Conservation (phyloP, 2,888 invertebrate genomes). For the Micoletzkya japonica region DNA sequence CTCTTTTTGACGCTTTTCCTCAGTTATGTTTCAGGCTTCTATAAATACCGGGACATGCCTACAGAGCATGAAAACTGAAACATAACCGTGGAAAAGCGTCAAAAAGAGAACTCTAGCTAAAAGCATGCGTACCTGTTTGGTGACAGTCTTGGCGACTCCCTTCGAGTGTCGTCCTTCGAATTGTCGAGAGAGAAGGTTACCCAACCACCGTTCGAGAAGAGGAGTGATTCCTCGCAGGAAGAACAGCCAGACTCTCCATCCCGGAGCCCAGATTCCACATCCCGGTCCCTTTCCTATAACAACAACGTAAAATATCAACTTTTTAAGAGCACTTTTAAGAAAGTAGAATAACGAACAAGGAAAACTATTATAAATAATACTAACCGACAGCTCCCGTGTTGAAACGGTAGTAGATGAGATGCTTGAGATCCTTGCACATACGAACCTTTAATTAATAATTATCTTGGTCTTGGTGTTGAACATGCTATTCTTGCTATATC, state of each 20-base stretch:
- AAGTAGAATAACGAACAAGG: not conserved
- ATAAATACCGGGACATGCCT: too few species aligned
- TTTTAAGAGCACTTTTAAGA: not conserved
- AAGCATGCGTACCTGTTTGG: constrained; percentile 71
- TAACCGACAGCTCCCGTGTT: constrained; percentile 63
- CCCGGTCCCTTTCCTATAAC: constrained; percentile 61
- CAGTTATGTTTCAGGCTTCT: not conserved
- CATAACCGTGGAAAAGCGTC: too few species aligned
- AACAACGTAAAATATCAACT: constrained; percentile 16
- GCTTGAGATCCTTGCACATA: constrained; percentile 99
- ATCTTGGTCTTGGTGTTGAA: constrained; percentile 74
- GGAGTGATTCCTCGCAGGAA: constrained; percentile 99
- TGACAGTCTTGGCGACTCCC: constrained; percentile 97
- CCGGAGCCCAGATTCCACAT: constrained; percentile 71
- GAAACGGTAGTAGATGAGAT: constrained; percentile 91
- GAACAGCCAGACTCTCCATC: constrained; percentile 99
- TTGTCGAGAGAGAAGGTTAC: constrained; percentile 94
- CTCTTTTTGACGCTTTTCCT: not conserved
- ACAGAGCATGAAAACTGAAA: too few species aligned
- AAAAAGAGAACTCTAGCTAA: too few species aligned
- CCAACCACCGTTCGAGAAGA: constrained; percentile 95
- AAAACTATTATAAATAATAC: not conserved
- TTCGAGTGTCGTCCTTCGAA: constrained; percentile 99
- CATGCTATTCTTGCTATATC: constrained; percentile 90
- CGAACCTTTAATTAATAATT: constrained; percentile 69